phyloP scores from a whole-genome alignment of 2,888 invertebrate genomes.

The Cyclophora punctaria region DNA sequence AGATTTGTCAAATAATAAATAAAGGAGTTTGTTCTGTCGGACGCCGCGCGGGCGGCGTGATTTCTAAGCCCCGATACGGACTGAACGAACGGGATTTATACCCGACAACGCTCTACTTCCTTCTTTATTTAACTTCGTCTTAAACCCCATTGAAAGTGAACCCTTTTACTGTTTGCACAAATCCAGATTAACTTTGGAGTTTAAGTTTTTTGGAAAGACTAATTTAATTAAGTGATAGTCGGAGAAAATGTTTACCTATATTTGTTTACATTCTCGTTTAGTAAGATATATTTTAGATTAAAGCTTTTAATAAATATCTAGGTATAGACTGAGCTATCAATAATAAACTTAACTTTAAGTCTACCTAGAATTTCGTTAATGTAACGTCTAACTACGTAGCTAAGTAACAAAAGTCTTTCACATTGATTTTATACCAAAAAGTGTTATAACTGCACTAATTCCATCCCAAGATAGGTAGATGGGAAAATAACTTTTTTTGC shows the following conservation, averaged over 20 bases:
- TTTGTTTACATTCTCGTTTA: too few relatives aligned
- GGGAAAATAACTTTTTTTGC: background rate
- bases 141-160: constrained; percentile 5
- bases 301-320: too few relatives aligned
- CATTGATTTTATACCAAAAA: too few relatives aligned
- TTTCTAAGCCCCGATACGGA: constrained; percentile 1
- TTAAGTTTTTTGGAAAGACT: too few relatives aligned
- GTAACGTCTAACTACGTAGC: too few relatives aligned
- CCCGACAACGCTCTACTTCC: constrained; percentile 3
- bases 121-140: constrained; percentile 7
- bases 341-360: too few relatives aligned
- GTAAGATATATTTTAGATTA: too few relatives aligned
- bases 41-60: constrained; percentile 2
- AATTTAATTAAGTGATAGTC: too few relatives aligned
- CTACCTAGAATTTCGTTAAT: too few relatives aligned
- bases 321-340: too few relatives aligned
- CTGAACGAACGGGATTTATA: constrained; percentile 6
- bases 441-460: background rate
- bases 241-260: too few relatives aligned
- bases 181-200: constrained; percentile 3
- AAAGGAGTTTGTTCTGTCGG: constrained; percentile 28
- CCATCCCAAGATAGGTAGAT: background rate
- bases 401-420: too few relatives aligned
- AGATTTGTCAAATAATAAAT: constrained; percentile 49
- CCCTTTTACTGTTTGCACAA: constrained; percentile 8